phyloP scores from a whole-genome alignment of 2,113 vertebrate species.

The Campylomormyrus tamandua region DNA sequence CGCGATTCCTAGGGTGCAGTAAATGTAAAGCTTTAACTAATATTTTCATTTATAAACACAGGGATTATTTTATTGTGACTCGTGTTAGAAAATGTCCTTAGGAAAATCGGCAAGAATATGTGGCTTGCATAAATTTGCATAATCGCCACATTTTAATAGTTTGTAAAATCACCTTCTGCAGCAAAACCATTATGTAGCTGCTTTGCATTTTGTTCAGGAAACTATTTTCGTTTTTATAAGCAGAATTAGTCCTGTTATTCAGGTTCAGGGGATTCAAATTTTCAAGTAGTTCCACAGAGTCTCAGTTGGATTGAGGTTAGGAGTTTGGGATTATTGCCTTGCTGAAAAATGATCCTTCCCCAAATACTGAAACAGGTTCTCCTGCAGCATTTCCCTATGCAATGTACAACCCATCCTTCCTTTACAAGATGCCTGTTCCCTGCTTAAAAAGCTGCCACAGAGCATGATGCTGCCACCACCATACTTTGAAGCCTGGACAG shows the following conservation, averaged over 20 bases:
- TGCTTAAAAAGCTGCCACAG: not conserved
- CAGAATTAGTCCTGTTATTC: not conserved
- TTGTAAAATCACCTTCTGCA: not conserved
- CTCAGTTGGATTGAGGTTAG: not conserved
- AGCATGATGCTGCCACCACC: not conserved
- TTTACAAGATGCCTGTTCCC: not conserved
- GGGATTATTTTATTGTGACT: not conserved
- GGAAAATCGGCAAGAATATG: not conserved
- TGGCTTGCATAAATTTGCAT: not conserved
- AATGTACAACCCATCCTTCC: not conserved
- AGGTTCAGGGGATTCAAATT: not conserved
- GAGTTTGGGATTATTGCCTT: not conserved
- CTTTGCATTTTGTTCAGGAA: not conserved
- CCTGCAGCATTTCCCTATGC: not conserved
- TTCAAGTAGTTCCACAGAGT: not conserved
- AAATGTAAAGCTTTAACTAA: not conserved
- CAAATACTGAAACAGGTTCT: not conserved
- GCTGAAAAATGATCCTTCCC: not conserved
- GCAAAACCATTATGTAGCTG: not conserved
- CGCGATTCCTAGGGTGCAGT: not conserved
- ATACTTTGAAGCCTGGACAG: not conserved
- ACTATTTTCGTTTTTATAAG: not conserved
- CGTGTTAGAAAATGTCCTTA: not conserved
- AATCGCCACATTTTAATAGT: not conserved
- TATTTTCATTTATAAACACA: not conserved